These are phyloP conservation scores for Lamprotornis superbus DNA, from an alignment of 2,113 vertebrate genomes.

Conservation along the genomic window DNA sequence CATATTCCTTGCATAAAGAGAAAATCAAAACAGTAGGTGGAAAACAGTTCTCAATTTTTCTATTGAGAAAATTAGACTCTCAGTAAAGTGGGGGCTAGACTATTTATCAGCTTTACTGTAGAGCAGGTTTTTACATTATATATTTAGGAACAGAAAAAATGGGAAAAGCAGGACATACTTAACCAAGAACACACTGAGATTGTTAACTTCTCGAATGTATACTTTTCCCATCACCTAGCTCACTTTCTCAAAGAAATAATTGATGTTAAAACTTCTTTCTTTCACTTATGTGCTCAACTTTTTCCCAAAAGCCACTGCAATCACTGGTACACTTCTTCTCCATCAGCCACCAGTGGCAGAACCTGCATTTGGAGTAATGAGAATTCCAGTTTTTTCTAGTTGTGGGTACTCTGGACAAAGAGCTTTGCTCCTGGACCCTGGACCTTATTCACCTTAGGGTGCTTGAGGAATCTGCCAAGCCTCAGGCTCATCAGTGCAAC, in stretches of 20 bases:
- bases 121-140: neutral
- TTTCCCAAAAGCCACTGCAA: neutral
- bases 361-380: neutral
- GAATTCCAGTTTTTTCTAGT: neutral
- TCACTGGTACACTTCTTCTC: neutral
- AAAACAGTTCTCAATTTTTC: too few species aligned
- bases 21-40: neutral
- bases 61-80: neutral
- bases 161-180: neutral
- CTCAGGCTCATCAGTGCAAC: neutral
- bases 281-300: neutral
- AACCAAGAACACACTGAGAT: neutral
- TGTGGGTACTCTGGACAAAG: neutral
- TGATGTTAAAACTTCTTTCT: neutral
- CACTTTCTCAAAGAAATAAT: neutral
- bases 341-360: neutral
- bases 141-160: neutral
- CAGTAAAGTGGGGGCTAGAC: neutral
- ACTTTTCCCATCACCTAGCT: neutral
- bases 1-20: neutral
- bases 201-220: accelerated
- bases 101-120: neutral
- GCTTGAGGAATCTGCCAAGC: neutral
- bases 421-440: neutral
- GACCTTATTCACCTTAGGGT: neutral